Percentiles rank a stretch among this genome's conserved stretches.
Conservation (phyloP, 2,113 vertebrate genomes). For the Hystrix brachyura region DNA sequence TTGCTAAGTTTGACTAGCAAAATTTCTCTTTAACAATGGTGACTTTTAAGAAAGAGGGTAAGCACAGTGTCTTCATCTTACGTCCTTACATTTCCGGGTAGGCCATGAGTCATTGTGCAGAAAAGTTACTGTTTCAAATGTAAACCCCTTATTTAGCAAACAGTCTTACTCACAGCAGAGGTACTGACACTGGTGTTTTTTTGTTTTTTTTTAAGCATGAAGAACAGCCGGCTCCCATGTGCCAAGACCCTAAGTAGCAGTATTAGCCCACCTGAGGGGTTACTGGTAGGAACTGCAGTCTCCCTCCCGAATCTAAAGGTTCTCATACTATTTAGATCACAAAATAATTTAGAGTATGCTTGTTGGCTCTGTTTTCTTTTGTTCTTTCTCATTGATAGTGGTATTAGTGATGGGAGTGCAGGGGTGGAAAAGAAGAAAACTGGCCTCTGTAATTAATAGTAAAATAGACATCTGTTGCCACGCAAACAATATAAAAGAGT, state of each 20-base stretch:
- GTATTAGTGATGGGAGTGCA: neutral
- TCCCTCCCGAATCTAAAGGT: neutral
- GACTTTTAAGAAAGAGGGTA: neutral
- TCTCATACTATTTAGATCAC: neutral
- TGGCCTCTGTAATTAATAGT: neutral
- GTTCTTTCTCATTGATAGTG: neutral
- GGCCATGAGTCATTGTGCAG: neutral
- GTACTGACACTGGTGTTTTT: neutral
- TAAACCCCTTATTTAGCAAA: constrained; percentile 26
- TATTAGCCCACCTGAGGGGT: neutral
- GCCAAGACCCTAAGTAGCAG: neutral
- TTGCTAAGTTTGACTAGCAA: constrained; percentile 16
- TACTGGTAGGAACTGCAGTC: neutral
- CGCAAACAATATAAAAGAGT: neutral
- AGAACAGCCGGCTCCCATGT: neutral
- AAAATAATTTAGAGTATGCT: neutral
- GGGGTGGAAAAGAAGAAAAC: neutral
- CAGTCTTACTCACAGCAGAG: neutral
- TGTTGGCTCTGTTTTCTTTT: neutral
- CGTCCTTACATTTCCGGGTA: neutral
- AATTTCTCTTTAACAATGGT: neutral
- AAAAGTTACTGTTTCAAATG: neutral
- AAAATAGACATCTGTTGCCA: neutral
- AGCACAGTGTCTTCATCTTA: neutral
- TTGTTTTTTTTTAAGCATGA: neutral